Evolutionary conservation across 1,140 invertebrate species (phyloP).

Genomic region (Belonocnema kinseyi): DNA sequence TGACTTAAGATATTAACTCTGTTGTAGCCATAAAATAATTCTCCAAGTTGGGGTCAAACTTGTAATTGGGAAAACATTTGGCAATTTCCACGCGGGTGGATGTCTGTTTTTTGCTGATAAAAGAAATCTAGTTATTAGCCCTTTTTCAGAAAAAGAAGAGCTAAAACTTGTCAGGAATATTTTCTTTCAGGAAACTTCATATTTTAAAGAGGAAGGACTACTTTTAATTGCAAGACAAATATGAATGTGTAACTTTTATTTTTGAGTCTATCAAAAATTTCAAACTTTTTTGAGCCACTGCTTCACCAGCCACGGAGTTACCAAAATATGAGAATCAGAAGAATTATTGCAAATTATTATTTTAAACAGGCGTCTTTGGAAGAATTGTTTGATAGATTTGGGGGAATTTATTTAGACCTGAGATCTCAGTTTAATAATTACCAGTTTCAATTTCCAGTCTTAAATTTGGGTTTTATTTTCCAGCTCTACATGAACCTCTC

Average conservation of each 20-base stretch:
- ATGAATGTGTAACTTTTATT: constrained; percentile 77
- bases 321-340: constrained; percentile 77
- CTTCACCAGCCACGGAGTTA: constrained; percentile 74
- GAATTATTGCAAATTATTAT: constrained; percentile 73
- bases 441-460: too few species aligned
- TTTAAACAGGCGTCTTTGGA: constrained; percentile 79
- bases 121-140: too few species aligned
- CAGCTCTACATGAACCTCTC: too few species aligned
- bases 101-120: too few species aligned
- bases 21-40: too few species aligned
- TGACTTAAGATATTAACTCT: too few species aligned
- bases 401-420: constrained; percentile 86
- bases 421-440: too few species aligned
- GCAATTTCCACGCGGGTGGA: too few species aligned
- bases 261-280: constrained; percentile 72
- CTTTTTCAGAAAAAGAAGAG: neutral
- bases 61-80: too few species aligned
- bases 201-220: constrained; percentile 66
- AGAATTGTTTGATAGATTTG: constrained; percentile 78
- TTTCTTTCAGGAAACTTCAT: constrained; percentile 79
- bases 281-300: constrained; percentile 59
- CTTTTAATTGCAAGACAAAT: constrained; percentile 76
- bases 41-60: too few species aligned
- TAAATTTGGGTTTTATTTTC: too few species aligned
- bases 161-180: constrained; percentile 70